phyloP scores from a whole-genome alignment of 2,888 invertebrate genomes.

The Nycteola revayana region DNA sequence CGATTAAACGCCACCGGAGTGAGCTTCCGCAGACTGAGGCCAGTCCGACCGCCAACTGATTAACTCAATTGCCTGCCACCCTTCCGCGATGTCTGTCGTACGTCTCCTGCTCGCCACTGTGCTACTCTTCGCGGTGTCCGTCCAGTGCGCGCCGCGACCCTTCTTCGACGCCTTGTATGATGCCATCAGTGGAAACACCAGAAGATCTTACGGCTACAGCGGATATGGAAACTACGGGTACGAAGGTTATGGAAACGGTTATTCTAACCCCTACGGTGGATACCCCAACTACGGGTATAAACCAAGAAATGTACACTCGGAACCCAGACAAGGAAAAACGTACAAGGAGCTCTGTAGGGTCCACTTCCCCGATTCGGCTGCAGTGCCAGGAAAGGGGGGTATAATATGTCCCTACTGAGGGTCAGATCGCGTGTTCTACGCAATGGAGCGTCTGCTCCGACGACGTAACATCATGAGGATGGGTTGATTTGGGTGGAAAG shows the following conservation, averaged over 20 bases:
- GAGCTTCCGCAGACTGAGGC: slow-evolving; percentile 71
- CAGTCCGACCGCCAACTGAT: slow-evolving; percentile 70
- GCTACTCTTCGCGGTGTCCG: slow-evolving; percentile 36
- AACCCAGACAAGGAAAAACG: slow-evolving; percentile 71
- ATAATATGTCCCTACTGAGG: slow-evolving; percentile 85
- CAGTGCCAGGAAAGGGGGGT: slow-evolving; percentile 77
- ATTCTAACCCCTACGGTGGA: slow-evolving; percentile 35
- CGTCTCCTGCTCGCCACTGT: slow-evolving; percentile 44
- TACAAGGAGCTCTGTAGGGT: slow-evolving; percentile 88
- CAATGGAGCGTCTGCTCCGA: slow-evolving; percentile 74
- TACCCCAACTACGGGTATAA: slow-evolving; percentile 31
- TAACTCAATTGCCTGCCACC: slow-evolving; percentile 65
- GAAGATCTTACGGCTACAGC: slow-evolving; percentile 63
- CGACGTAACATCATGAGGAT: slow-evolving; percentile 78
- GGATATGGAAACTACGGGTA: slow-evolving; percentile 51
- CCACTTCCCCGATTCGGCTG: slow-evolving; percentile 81
- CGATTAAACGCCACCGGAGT: slow-evolving; percentile 66
- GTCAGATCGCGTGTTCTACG: slow-evolving; percentile 80
- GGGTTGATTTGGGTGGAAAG: slow-evolving; percentile 54
- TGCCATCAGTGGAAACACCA: slow-evolving; percentile 63
- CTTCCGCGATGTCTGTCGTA: slow-evolving; percentile 69
- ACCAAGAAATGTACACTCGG: slow-evolving; percentile 39
- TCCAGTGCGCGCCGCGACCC: slow-evolving; percentile 47
- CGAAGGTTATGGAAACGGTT: slow-evolving; percentile 38
- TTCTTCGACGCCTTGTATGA: slow-evolving; percentile 77